phyloP scores from a whole-genome alignment of 1,140 invertebrate species.

The Meloidogyne floridensis region DNA sequence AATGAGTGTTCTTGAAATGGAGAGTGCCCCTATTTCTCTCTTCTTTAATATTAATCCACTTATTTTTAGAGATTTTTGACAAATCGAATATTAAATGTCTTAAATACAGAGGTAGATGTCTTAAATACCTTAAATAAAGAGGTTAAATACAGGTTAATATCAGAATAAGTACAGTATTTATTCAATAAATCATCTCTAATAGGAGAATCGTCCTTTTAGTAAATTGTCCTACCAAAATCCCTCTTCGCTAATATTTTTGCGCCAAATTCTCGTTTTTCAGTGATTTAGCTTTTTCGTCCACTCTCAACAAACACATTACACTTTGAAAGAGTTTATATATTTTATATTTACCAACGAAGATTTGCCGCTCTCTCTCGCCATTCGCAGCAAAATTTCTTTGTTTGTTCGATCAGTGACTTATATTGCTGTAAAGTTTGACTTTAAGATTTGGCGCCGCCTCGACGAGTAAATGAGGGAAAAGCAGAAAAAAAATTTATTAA shows the following conservation, averaged over 20 bases:
- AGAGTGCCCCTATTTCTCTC: no score
- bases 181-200: no score
- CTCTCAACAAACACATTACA: not conserved
- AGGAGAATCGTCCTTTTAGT: no score
- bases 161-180: no score
- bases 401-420: constrained; percentile 23
- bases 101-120: no score
- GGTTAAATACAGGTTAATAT: no score
- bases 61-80: no score
- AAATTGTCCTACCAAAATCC: not conserved
- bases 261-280: not conserved
- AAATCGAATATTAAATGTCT: no score
- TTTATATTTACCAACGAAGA: not conserved
- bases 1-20: no score
- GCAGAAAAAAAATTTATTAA: not conserved
- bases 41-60: no score
- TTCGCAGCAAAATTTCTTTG: constrained; percentile 9
- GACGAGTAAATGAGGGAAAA: not conserved
- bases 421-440: constrained; percentile 32
- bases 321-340: not conserved
- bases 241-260: not conserved
- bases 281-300: constrained; percentile 11
- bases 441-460: constrained; percentile 13
- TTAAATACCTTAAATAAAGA: no score
- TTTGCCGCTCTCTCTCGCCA: not conserved